These are phyloP conservation scores for Falco rusticolus DNA, from an alignment of 2,797 vertebrate genomes.

Conservation along the genomic window DNA sequence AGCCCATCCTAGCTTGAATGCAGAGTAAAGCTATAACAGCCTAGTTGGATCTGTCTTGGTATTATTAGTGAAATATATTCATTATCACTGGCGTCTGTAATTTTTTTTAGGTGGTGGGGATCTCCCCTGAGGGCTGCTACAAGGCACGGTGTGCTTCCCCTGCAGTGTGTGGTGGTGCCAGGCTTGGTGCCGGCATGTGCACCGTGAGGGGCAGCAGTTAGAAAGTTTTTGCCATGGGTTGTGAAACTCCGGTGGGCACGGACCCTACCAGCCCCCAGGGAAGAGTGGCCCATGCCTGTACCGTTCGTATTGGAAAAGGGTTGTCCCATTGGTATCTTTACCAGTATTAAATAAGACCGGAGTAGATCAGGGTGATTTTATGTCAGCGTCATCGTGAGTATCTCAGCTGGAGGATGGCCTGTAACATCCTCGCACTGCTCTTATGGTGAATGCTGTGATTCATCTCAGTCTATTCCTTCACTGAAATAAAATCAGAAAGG, in stretches of 20 bases:
- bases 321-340: background rate
- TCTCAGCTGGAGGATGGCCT: background rate
- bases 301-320: background rate
- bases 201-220: background rate
- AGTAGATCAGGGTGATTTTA: background rate
- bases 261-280: background rate
- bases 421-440: background rate
- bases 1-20: background rate
- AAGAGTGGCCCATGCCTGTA: background rate
- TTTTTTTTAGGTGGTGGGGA: background rate
- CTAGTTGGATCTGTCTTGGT: background rate
- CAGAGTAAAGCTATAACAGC: background rate
- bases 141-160: background rate
- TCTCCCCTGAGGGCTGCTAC: background rate
- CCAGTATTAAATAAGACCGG: background rate
- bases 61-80: background rate
- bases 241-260: background rate
- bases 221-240: background rate
- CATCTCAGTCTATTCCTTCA: background rate
- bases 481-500: background rate
- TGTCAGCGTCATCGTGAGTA: accelerated
- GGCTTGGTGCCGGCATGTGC: background rate
- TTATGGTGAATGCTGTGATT: background rate
- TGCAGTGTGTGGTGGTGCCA: background rate
- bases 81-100: background rate